Evolutionary conservation across 2,113 vertebrate species (phyloP), one percentile per base, ranked within the genome.

Genomic region (Pterophyllum scalare): DNA sequence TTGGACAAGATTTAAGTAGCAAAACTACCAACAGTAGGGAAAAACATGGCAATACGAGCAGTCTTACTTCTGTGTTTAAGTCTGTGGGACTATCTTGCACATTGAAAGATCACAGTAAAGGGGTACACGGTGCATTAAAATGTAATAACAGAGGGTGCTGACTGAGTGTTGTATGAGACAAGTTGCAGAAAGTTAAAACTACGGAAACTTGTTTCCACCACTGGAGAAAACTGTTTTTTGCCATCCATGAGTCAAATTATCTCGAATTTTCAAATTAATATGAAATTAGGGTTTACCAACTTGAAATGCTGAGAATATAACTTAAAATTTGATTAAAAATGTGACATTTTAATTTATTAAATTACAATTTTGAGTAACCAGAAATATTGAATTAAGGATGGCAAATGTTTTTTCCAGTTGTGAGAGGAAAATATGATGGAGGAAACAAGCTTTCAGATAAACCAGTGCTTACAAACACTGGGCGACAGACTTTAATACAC

Each of bases 191-290:
- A 40, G n/a, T 43, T 40, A 15, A 64, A 38, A 64, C 60, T 38
- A 38, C 22, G 33, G 60, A 64, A 22, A 11, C 33, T 20, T 62
- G 20, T 38, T 62, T 38, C 33, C 20, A 62, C 12, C 13, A 40
- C 38, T 3, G 38, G 38, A 1, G 33, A 33, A 33, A 33, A 40
- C 13, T 3, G 2, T 8, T 62, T 38, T 14, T 22, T 22, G 2
- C 59, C 1, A 0, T 61, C 33, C 9, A 61, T 20, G 33, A 3
- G 31, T 62, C 19, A 38, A 33, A 38, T n/a, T 13, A 38, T 62
- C 0, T 6, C 19, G 35, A n/a, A 13, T 38, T 20, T 61, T 31
- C 0, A 35, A 61, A 28, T 4, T 10, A 1, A n/a, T 62, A 35
- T 3, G n/a, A 62, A 62, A 62, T 38, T 62, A 11, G 19, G 33